A percentile compares a stretch with the other conserved stretches of the same genome.
Evolutionary conservation across 1,140 invertebrate species (phyloP).

Genomic region (Ceratosolen solmsi): DNA sequence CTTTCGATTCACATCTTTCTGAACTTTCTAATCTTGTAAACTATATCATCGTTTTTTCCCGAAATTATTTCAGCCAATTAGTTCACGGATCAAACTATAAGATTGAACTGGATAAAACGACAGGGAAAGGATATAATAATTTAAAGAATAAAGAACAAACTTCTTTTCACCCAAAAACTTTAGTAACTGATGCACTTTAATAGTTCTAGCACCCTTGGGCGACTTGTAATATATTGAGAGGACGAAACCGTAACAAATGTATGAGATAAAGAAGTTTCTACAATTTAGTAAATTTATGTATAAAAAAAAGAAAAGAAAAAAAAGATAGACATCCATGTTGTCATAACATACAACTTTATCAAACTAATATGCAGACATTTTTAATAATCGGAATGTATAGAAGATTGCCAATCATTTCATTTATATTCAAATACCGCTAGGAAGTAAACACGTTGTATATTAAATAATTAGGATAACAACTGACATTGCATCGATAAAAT

Average conservation of each 20-base stretch:
- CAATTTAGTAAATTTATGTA: background rate
- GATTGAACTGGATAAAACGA: background rate
- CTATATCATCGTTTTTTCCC: too few species aligned
- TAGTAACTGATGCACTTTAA: background rate
- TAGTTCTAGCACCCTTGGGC: background rate
- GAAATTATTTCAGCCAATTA: background rate
- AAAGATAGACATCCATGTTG: background rate
- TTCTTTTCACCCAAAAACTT: background rate
- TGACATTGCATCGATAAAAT: too few species aligned
- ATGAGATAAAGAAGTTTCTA: background rate
- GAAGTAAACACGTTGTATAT: too few species aligned
- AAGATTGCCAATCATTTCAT: too few species aligned
- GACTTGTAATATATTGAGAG: background rate
- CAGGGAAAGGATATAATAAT: conserved; percentile 17
- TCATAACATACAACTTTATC: background rate
- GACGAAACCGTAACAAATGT: background rate
- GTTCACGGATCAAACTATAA: background rate
- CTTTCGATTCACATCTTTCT: background rate
- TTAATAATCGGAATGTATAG: too few species aligned
- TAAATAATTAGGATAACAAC: too few species aligned
- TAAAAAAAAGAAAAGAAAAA: too few species aligned
- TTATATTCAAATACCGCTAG: too few species aligned
- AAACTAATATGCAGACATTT: too few species aligned
- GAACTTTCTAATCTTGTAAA: background rate
- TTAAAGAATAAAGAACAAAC: conserved; percentile 9